phyloP scores from a whole-genome alignment of 2,113 vertebrate genomes.

The Thomomys bottae region DNA sequence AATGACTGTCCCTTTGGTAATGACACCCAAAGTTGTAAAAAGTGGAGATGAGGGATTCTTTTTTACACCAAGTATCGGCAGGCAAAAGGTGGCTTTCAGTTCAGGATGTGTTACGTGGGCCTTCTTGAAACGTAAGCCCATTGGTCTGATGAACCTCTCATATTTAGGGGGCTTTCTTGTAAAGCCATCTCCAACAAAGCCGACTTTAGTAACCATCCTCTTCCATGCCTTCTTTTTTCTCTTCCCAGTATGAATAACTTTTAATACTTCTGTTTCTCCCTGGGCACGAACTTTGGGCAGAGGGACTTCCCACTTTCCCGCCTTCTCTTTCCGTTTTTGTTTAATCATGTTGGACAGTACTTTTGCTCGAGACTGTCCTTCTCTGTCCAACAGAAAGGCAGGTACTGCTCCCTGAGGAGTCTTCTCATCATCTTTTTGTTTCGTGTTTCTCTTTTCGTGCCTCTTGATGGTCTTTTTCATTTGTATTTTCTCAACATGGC shows the following conservation, averaged over 20 bases:
- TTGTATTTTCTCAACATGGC: constrained; percentile 98
- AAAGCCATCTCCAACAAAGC: constrained; percentile 98
- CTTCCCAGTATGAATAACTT: constrained; percentile 97
- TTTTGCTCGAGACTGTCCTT: constrained; percentile 95
- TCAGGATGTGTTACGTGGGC: constrained; percentile 98
- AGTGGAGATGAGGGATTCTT: constrained; percentile 98
- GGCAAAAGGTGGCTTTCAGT: constrained; percentile 97
- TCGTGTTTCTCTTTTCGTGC: constrained; percentile 98
- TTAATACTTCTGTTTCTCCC: constrained; percentile 97
- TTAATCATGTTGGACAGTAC: constrained; percentile 99
- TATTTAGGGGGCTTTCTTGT: constrained; percentile 99
- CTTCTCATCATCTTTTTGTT: constrained; percentile 96
- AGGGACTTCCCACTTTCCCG: constrained; percentile 99
- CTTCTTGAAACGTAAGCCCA: constrained; percentile 98
- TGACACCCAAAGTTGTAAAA: constrained; percentile 96
- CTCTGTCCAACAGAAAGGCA: constrained; percentile 96
- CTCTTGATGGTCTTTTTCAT: constrained; percentile 99
- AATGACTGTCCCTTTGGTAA: constrained; percentile 97
- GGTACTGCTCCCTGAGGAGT: constrained; percentile 97
- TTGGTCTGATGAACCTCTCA: constrained; percentile 97
- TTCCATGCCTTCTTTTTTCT: constrained; percentile 99
- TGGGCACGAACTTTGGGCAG: constrained; percentile 97
- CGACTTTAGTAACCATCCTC: constrained; percentile 99
- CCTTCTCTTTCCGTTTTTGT: constrained; percentile 99
- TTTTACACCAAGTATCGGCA: constrained; percentile 98